phyloP scores from a whole-genome alignment of 2,797 vertebrate genomes.

The Dipus sagitta region DNA sequence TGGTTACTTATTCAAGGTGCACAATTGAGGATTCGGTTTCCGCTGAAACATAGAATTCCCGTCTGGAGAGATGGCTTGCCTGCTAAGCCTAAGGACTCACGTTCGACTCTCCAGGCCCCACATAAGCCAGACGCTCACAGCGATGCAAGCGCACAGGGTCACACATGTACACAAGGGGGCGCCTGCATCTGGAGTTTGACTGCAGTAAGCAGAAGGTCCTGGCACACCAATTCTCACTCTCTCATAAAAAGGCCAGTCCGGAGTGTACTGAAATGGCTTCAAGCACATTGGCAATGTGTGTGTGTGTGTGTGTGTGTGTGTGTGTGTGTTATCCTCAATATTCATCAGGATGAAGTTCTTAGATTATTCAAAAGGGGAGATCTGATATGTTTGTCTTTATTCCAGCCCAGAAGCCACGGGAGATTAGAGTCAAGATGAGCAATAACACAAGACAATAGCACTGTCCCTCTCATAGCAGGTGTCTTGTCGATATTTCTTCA shows the following conservation, averaged over 20 bases:
- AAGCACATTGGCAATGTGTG: not conserved
- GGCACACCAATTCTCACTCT: too few relatives aligned
- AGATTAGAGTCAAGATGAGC: not conserved
- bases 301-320: not conserved
- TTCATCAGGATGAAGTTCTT: constrained; percentile 1
- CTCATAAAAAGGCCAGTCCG: too few relatives aligned
- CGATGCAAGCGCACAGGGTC: too few relatives aligned
- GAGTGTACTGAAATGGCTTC: not conserved
- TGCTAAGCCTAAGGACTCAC: too few relatives aligned
- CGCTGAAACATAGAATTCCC: not conserved
- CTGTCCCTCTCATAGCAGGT: not conserved
- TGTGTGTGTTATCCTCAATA: not conserved
- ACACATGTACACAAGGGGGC: too few relatives aligned
- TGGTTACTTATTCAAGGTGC: not conserved
- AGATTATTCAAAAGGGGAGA: not conserved
- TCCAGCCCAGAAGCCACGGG: not conserved
- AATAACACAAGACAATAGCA: not conserved
- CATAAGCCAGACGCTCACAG: too few relatives aligned
- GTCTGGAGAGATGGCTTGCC: too few relatives aligned
- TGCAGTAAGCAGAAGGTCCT: too few relatives aligned
- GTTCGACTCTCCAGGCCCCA: too few relatives aligned
- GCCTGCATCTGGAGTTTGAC: too few relatives aligned
- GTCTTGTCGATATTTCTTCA: not conserved
- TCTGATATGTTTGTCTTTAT: not conserved
- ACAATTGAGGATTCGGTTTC: not conserved